These are phyloP conservation scores for Campoplex nolae DNA, from an alignment of 2,888 invertebrate species.

Conservation along the genomic window DNA sequence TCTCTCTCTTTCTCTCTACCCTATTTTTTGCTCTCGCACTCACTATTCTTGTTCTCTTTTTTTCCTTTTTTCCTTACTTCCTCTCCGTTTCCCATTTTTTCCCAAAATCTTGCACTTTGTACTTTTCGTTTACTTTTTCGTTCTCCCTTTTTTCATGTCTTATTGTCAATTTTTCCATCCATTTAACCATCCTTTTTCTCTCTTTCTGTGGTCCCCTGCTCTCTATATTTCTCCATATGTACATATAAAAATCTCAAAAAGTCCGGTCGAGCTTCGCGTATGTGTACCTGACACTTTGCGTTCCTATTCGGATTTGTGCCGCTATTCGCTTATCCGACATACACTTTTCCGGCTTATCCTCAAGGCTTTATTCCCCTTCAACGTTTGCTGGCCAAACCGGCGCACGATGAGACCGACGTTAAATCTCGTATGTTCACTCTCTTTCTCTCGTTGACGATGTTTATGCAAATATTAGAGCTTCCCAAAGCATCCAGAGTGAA, in stretches of 20 bases:
- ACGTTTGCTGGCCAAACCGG: conserved; percentile 18
- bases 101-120: not conserved
- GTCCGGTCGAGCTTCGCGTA: conserved; percentile 14
- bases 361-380: conserved; percentile 22
- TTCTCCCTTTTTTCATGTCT: not conserved
- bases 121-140: not conserved
- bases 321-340: not conserved
- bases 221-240: not conserved
- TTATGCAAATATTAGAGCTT: conserved; percentile 27
- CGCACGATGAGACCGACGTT: not conserved
- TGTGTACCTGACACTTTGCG: conserved; percentile 42
- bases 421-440: conserved; percentile 22
- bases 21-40: not conserved
- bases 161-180: not conserved
- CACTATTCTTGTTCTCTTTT: not conserved
- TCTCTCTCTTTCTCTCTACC: not conserved
- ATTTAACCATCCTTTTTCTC: too few relatives aligned
- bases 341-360: conserved; percentile 15
- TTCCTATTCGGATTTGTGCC: not conserved
- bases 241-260: not conserved
- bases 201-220: not conserved
- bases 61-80: not conserved
- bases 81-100: not conserved
- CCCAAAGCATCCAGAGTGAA: conserved; percentile 4
- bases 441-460: conserved; percentile 29